Conservation (phyloP, 2,888 invertebrate genomes). For the Eulithis prunata region DNA sequence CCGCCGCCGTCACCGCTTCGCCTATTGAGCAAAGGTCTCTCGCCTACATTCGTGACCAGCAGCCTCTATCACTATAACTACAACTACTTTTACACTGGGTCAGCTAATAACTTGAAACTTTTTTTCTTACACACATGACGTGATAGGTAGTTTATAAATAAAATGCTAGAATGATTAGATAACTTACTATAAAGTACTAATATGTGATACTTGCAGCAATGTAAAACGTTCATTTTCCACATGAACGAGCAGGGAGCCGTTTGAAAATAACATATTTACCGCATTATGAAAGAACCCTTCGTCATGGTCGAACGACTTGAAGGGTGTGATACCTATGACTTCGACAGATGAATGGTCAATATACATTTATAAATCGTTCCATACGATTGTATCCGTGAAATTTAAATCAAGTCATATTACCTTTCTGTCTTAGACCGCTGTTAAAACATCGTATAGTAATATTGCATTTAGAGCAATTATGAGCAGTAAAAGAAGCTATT, state of each 20-base stretch:
- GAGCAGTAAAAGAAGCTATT: constrained; percentile 66
- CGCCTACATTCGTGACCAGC: constrained; percentile 78
- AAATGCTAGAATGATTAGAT: no score
- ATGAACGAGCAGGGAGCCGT: constrained; percentile 62
- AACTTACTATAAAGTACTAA: constrained; percentile 31
- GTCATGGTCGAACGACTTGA: constrained; percentile 57
- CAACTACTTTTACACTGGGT: constrained; percentile 15
- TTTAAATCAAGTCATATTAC: not conserved
- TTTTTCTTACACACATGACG: no score
- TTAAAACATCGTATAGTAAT: constrained; percentile 21
- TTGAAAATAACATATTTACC: constrained; percentile 72
- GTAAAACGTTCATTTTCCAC: constrained; percentile 70
- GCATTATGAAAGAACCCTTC: constrained; percentile 69
- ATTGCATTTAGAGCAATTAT: constrained; percentile 59
- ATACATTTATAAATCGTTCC: constrained; percentile 54
- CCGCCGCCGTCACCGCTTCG: constrained; percentile 58
- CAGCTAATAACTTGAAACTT: constrained; percentile 4
- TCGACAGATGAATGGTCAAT: constrained; percentile 55
- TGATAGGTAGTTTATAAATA: no score
- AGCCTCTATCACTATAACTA: constrained; percentile 38
- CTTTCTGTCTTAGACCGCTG: not conserved
- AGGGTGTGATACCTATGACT: constrained; percentile 57
- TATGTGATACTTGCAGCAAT: constrained; percentile 26
- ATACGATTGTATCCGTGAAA: constrained; percentile 38
- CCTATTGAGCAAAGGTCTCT: constrained; percentile 82